Conservation (phyloP, 2,113 vertebrate species). For the Theristicus caerulescens region DNA sequence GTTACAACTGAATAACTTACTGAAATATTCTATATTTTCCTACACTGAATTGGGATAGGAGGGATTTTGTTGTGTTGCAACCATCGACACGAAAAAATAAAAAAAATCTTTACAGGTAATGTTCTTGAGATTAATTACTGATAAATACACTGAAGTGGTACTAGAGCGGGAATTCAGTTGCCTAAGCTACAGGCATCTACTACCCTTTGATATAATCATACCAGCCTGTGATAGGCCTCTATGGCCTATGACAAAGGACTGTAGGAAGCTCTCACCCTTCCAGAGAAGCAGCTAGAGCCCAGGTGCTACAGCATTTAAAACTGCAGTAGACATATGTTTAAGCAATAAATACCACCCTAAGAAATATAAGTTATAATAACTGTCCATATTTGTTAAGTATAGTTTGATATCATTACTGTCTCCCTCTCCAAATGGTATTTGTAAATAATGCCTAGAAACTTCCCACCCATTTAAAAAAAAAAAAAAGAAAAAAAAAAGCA, state of each 20-base stretch:
- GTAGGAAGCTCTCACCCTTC: background rate
- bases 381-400: background rate
- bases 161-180: background rate
- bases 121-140: background rate
- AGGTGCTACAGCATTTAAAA: background rate
- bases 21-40: constrained; percentile 22
- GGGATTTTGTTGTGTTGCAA: background rate
- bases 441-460: background rate
- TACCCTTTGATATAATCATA: background rate
- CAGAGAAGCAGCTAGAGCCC: background rate
- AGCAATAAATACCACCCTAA: background rate
- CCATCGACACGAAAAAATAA: background rate
- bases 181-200: background rate
- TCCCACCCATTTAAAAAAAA: background rate
- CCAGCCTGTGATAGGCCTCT: background rate
- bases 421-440: background rate
- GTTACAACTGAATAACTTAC: background rate
- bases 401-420: background rate
- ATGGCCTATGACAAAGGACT: background rate
- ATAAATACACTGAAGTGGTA: background rate
- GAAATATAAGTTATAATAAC: background rate
- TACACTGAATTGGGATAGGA: background rate
- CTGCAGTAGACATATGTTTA: background rate
- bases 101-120: background rate
- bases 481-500: background rate